Evolutionary conservation across 2,113 vertebrate genomes (phyloP).

Genomic region (Pelecanoides urinatrix): DNA sequence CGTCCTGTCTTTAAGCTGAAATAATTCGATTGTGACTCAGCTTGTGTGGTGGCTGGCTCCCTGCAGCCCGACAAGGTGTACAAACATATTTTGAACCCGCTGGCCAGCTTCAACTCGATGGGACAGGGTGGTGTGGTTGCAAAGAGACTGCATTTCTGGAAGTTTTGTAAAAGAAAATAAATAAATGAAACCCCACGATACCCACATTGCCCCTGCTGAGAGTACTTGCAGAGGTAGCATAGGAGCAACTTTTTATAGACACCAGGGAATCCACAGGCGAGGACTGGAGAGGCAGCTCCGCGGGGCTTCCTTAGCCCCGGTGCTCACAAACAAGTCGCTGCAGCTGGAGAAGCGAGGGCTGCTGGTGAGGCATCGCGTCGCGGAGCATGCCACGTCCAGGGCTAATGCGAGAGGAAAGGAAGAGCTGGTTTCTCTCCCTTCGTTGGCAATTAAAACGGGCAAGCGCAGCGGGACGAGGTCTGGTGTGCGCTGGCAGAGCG

Average conservation of each 20-base stretch:
- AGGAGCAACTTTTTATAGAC: neutral
- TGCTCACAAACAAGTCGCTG: neutral
- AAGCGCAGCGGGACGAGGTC: neutral
- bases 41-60: neutral
- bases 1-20: neutral
- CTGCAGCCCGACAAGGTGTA: neutral
- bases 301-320: neutral
- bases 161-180: neutral
- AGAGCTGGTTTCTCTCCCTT: neutral
- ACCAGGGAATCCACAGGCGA: neutral
- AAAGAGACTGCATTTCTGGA: neutral
- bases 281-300: neutral
- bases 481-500: neutral
- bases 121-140: neutral
- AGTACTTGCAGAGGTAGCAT: neutral
- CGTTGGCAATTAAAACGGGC: neutral
- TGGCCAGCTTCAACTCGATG: neutral
- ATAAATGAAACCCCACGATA: neutral
- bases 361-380: fast-evolving
- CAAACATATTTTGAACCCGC: neutral
- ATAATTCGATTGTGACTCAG: neutral
- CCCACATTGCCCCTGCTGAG: neutral
- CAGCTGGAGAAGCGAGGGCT: neutral
- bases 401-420: neutral
- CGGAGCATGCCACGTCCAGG: fast-evolving